A percentile compares a stretch with the other conserved stretches of the same genome.
These are phyloP conservation scores for Pterocles gutturalis DNA, from an alignment of 2,113 vertebrate species.

Conservation along the genomic window DNA sequence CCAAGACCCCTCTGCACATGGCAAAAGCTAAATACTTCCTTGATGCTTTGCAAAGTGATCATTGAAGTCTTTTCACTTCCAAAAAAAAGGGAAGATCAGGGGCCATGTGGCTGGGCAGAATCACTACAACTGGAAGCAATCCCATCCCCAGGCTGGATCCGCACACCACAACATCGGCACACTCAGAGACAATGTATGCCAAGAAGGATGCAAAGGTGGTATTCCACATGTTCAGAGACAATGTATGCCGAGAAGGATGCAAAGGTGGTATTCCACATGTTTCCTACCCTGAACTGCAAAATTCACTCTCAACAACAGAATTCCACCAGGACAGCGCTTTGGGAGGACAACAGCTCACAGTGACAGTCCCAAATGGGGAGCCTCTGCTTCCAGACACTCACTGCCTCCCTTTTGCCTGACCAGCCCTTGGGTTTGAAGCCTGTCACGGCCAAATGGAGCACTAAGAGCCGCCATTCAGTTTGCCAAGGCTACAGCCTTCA, in stretches of 20 bases:
- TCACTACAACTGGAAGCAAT: not conserved
- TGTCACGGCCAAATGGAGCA: not conserved
- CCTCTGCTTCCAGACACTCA: not conserved
- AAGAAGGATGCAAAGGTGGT: rapidly evolving
- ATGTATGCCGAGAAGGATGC: rapidly evolving
- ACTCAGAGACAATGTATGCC: no score
- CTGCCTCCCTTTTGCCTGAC: not conserved
- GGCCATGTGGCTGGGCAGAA: not conserved
- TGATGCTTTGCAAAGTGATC: not conserved
- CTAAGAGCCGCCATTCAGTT: not conserved
- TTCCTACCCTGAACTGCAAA: not conserved
- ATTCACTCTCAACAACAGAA: not conserved
- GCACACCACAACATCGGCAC: rapidly evolving
- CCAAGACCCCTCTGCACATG: not conserved
- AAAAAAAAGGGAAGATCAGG: not conserved
- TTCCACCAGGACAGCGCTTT: not conserved
- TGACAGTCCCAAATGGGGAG: not conserved
- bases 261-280: not conserved
- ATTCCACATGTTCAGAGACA: not conserved
- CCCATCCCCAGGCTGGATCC: not conserved
- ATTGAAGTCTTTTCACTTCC: not conserved
- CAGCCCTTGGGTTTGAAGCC: not conserved
- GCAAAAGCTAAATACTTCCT: not conserved
- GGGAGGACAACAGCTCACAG: not conserved
- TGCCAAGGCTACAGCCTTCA: not conserved